A percentile compares a stretch with the other conserved stretches of the same genome.
phyloP scores from a whole-genome alignment of 1,140 invertebrate genomes.

The Ips nitidus region DNA sequence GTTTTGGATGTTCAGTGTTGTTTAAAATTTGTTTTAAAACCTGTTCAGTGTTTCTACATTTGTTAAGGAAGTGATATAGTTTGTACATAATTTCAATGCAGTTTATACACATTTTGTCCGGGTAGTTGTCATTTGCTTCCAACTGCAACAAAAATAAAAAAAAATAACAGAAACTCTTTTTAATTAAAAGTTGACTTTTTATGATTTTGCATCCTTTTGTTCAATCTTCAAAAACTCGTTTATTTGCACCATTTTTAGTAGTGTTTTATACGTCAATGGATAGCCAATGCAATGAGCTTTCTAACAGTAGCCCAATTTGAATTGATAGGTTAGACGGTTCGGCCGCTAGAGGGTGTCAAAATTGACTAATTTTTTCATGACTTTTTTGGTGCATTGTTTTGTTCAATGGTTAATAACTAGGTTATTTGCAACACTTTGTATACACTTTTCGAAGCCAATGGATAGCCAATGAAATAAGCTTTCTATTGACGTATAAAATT shows the following conservation, averaged over 20 bases:
- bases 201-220: no score
- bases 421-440: no score
- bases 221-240: no score
- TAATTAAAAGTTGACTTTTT: conserved; percentile 4
- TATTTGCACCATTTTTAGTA: not conserved
- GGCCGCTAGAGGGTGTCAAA: no score
- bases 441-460: no score
- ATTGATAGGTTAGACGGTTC: no score
- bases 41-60: conserved; percentile 28
- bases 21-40: conserved; percentile 17
- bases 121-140: conserved; percentile 11
- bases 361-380: no score
- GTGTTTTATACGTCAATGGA: not conserved
- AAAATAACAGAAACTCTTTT: not conserved
- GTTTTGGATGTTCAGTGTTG: conserved; percentile 5
- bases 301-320: not conserved
- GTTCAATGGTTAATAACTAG: no score
- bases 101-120: conserved; percentile 28
- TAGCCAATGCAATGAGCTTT: not conserved
- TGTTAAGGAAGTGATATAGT: conserved; percentile 20
- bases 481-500: no score
- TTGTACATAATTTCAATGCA: conserved; percentile 29
- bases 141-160: conserved; percentile 25
- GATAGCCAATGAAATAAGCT: no score
- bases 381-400: no score